Conservation (phyloP, 2,797 vertebrate species). For the Cacajao melanocephalus region DNA sequence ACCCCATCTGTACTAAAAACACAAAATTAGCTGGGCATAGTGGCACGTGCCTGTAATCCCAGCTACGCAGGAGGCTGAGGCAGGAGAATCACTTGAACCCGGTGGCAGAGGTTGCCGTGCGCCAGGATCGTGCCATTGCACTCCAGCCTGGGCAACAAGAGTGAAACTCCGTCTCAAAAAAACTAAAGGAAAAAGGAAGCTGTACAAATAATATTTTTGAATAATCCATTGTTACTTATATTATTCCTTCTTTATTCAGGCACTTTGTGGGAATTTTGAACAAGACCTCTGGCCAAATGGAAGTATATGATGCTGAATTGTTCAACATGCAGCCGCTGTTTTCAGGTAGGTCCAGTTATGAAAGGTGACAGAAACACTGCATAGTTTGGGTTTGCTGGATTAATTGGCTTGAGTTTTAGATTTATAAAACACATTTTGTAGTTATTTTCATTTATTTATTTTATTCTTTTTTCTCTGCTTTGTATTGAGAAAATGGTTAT, state of each 20-base stretch:
- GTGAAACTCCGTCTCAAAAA: too few species aligned
- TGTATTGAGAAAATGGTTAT: not conserved
- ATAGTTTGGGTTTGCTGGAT: not conserved
- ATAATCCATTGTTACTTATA: not conserved
- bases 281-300: conserved; percentile 92
- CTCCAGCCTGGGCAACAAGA: too few species aligned
- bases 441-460: conserved; percentile 14
- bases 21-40: too few species aligned
- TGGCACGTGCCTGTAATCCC: too few species aligned
- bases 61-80: too few species aligned
- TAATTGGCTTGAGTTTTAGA: not conserved
- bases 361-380: not conserved
- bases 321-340: conserved; percentile 94
- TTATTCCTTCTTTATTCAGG: conserved; percentile 80
- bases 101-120: too few species aligned
- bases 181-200: not conserved
- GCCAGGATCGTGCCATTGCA: too few species aligned
- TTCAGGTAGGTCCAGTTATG: conserved; percentile 85
- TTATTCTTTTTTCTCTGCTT: not conserved
- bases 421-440: not conserved
- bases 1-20: too few species aligned
- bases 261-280: conserved; percentile 95
- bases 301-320: conserved; percentile 92
- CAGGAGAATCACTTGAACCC: too few species aligned
- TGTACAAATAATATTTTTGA: not conserved